phyloP scores from a whole-genome alignment of 2,113 vertebrate species.

The Leptodactylus fuscus region DNA sequence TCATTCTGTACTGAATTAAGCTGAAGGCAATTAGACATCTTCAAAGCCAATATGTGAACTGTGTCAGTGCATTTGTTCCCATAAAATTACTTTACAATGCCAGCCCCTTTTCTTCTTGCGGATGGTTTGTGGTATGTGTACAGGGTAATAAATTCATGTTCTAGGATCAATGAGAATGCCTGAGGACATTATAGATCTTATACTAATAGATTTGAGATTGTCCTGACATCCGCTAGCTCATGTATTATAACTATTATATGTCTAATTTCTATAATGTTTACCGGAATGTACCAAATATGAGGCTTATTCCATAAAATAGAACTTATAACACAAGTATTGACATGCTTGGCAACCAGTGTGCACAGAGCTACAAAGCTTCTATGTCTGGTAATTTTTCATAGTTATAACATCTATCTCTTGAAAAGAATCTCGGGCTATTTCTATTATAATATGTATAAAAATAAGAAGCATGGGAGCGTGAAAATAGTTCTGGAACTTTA shows the following conservation, averaged over 20 bases:
- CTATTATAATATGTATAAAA: too few species aligned
- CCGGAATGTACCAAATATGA: background rate
- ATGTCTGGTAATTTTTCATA: background rate
- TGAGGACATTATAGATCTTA: background rate
- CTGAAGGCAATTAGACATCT: slow-evolving; percentile 21
- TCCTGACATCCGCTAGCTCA: background rate
- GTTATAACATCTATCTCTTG: too few species aligned
- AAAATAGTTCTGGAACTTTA: too few species aligned
- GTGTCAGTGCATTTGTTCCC: background rate
- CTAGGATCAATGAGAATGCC: slow-evolving; percentile 1
- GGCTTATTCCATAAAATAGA: background rate
- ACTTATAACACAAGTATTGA: background rate
- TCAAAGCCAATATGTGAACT: slow-evolving; percentile 24
- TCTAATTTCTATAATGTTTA: background rate
- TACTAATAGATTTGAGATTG: background rate
- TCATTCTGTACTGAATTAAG: background rate
- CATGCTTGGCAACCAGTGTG: background rate
- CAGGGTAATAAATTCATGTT: background rate
- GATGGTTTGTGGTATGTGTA: slow-evolving; percentile 17
- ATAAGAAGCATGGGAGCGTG: too few species aligned
- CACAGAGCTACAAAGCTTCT: background rate
- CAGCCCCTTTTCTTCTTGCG: background rate
- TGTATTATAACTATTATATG: slow-evolving; percentile 15
- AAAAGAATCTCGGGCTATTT: too few species aligned
- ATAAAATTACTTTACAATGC: slow-evolving; percentile 12